These are phyloP conservation scores for Dicrostonyx torquatus DNA, from an alignment of 2,797 vertebrate species.

Conservation along the genomic window DNA sequence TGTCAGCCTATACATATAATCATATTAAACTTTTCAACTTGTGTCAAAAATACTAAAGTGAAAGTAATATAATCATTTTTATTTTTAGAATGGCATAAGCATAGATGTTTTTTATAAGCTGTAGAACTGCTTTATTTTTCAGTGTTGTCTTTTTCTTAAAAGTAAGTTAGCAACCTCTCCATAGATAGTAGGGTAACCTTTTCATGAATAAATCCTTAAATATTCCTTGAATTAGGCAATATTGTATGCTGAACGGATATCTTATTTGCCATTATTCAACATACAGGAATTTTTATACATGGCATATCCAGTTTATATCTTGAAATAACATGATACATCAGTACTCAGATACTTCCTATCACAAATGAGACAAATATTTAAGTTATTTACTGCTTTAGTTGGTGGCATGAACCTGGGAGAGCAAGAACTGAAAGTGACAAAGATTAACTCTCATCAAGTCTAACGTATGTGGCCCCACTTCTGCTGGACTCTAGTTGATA, in stretches of 20 bases:
- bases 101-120: not conserved
- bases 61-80: not conserved
- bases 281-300: not conserved
- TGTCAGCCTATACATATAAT: not conserved
- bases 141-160: not conserved
- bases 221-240: not conserved
- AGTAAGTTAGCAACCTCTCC: not conserved
- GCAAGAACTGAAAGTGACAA: not conserved
- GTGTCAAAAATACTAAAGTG: too few relatives aligned
- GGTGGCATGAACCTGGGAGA: not conserved
- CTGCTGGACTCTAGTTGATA: not conserved
- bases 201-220: not conserved
- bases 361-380: not conserved
- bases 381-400: not conserved
- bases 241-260: not conserved
- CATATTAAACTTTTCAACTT: not conserved
- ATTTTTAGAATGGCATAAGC: not conserved
- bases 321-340: not conserved
- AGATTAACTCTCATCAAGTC: not conserved
- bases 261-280: not conserved
- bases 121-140: not conserved
- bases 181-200: not conserved
- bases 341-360: not conserved
- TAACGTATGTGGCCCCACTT: not conserved
- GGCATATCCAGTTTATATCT: not conserved